Base-by-base conservation (phyloP, 37 sponge, comb jelly and placozoan species). In the Halichondria panicea region DNA sequence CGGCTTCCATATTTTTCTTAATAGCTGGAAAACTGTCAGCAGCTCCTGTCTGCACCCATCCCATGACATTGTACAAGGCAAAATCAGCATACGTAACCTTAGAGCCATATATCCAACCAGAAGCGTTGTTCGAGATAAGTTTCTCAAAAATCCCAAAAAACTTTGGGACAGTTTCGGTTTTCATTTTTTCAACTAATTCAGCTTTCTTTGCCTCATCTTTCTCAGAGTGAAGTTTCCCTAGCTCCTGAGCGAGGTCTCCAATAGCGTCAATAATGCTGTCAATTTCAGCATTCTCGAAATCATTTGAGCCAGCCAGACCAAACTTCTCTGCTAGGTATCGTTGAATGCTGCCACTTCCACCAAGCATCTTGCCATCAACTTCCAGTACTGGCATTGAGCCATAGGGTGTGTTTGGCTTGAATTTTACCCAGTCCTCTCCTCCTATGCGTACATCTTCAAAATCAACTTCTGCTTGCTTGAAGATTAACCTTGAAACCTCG, bases 381-480 rank as follows among this genome's bases (percentile, higher is more conserved):
- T 89, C 89, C 38, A 89, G 79, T 2, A 83, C 80, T 19, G 89
- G 89, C 31, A 89, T 7, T n/a, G 50, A 30, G n/a, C 80, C 89
- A 57, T 66, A 83, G 0, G 89, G 89, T 0, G 76, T 78, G 3
- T 71, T 83, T 24, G 79, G 80, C 55, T 83, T 89, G 37, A 72
- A 48, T 35, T 48, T 55, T 38, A 33, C 41, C 84, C 84, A 83
- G 13, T 77, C 68, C 2, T 73, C 74, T 4, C 34, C 11, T 0
- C 46, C 43, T 2, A 85, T 4, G 5, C 86, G 63, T 30, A 43
- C 38, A 37, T 85, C 86, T 62, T 79, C 80, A 27, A 67, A 85
- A 30, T 30, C 15, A 13, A 78, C 57, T n/a, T 80, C 86, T 37
- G 66, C 72, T 50, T 85, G 79, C 7, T 67, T 68, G 41, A 85